Conservation (phyloP, 37 sponge, comb jelly and placozoan genomes). For the Hexactinellida sp. region DNA sequence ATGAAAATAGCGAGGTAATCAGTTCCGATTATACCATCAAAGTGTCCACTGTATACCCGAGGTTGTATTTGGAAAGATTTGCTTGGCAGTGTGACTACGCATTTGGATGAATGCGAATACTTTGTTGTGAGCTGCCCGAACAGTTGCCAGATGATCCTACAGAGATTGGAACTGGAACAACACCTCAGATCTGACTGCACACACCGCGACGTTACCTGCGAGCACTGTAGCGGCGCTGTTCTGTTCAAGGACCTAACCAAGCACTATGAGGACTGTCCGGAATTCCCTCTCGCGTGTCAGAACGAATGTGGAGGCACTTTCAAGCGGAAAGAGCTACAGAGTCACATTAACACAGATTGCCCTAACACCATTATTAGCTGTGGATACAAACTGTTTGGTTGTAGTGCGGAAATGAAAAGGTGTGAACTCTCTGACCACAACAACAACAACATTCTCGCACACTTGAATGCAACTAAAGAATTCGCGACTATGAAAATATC, state of each 20-base stretch:
- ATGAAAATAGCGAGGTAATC: neutral
- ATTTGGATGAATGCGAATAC: constrained; percentile 8
- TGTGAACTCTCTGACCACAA: neutral
- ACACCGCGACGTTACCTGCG: neutral
- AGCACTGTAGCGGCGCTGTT: neutral
- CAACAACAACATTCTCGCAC: neutral
- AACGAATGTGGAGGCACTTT: neutral
- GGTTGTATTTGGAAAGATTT: neutral
- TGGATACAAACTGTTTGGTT: neutral
- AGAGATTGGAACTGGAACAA: neutral
- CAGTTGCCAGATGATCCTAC: neutral
- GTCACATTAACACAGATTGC: neutral
- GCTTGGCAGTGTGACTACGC: neutral
- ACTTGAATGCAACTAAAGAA: neutral
- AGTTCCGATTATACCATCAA: neutral
- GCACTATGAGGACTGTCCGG: neutral
- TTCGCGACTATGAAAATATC: neutral
- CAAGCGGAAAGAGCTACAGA: neutral
- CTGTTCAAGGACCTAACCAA: neutral
- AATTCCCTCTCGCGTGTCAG: constrained; percentile 1
- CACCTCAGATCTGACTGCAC: neutral
- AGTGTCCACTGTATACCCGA: neutral
- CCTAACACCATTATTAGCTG: neutral
- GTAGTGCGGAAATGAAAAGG: neutral
- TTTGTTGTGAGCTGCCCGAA: neutral